Evolutionary conservation across 2,797 vertebrate species (phyloP).

Genomic region (Molothrus aeneus): DNA sequence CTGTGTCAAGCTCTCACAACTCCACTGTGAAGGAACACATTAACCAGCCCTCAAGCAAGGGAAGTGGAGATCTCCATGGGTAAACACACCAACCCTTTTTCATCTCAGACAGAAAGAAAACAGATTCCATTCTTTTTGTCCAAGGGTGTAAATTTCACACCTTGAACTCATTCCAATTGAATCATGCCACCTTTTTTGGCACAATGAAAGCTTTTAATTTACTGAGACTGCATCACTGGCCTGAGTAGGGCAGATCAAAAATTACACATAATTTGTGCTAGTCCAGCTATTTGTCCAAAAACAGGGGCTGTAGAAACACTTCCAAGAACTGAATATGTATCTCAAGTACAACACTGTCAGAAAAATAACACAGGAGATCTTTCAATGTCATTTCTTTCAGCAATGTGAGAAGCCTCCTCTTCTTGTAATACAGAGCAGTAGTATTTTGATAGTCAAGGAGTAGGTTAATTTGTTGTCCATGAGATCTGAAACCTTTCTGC

Average conservation of each 20-base stretch:
- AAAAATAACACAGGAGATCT: not conserved
- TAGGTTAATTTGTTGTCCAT: not conserved
- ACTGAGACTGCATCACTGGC: not conserved
- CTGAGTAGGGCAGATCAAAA: not conserved
- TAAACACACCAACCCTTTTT: not conserved
- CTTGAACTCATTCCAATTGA: not conserved
- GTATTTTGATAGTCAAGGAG: not conserved
- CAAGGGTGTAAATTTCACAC: not conserved
- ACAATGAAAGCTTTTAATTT: not conserved
- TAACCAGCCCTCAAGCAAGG: not conserved
- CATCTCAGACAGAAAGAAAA: not conserved
- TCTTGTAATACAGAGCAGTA: not conserved
- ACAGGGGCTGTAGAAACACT: not conserved
- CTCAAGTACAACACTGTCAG: not conserved
- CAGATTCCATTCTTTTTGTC: not conserved
- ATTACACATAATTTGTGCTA: not conserved
- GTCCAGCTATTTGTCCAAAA: not conserved
- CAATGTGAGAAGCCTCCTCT: not conserved
- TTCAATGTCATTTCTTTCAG: not conserved
- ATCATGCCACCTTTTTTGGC: not conserved
- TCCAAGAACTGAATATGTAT: not conserved
- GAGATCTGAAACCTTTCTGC: not conserved
- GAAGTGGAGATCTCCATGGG: not conserved
- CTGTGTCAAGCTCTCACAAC: not conserved
- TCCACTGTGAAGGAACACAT: not conserved